phyloP scores from a whole-genome alignment of 2,113 vertebrate species.

The Chloropsis cyanopogon region DNA sequence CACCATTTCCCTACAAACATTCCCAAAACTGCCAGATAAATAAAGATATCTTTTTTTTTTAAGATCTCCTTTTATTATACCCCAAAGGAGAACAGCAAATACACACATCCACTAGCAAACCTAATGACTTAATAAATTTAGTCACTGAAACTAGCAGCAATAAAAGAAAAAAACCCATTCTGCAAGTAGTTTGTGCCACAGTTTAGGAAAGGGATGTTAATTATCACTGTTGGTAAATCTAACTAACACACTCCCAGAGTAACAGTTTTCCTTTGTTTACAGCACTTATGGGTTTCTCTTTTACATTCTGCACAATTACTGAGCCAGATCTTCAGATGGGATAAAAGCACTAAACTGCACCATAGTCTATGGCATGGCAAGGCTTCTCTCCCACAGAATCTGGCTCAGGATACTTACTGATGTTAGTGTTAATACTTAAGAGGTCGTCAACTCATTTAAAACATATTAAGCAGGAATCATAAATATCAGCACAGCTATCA shows the following conservation, averaged over 20 bases:
- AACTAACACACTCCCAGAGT: conserved; percentile 17
- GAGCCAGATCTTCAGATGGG: conserved; percentile 15
- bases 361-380: neutral
- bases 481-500: neutral
- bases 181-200: conserved; percentile 3
- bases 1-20: neutral
- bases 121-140: conserved; percentile 54
- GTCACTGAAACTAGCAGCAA: conserved; percentile 26
- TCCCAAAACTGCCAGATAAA: conserved; percentile 1
- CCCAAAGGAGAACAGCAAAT: conserved; percentile 18
- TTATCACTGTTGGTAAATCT: conserved; percentile 31
- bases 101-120: neutral
- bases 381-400: neutral
- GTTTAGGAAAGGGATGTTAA: conserved; percentile 51
- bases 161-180: conserved; percentile 41
- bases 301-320: conserved; percentile 16
- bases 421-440: neutral
- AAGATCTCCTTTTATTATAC: neutral
- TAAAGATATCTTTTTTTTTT: neutral
- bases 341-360: neutral
- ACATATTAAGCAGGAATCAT: neutral
- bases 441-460: conserved; percentile 10
- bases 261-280: conserved; percentile 53
- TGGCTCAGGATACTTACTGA: neutral
- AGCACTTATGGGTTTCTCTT: conserved; percentile 40